Evolutionary conservation across 1,140 invertebrate genomes (phyloP).

Genomic region (Pseudomyrmex sp.): DNA sequence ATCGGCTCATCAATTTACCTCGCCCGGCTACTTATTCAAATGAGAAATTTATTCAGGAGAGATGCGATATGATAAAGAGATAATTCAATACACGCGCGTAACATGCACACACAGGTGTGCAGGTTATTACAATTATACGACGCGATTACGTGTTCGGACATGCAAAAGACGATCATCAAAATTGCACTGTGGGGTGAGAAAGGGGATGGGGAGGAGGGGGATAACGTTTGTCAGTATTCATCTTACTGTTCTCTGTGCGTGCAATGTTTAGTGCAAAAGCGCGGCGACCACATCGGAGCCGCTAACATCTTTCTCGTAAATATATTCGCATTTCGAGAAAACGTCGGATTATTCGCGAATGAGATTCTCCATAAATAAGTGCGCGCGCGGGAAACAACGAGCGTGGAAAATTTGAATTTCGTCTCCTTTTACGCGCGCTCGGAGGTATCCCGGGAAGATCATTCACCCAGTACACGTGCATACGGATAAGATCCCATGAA

Average conservation of each 20-base stretch:
- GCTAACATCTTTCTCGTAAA: constrained; percentile 55
- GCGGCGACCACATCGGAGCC: constrained; percentile 1
- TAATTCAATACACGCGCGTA: constrained; percentile 68
- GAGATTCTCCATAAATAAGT: constrained; percentile 48
- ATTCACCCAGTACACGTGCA: constrained; percentile 77
- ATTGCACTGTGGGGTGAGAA: not conserved
- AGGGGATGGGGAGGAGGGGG: no score
- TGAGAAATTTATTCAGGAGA: constrained; percentile 55
- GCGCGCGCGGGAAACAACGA: constrained; percentile 23
- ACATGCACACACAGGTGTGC: constrained; percentile 41
- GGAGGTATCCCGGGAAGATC: constrained; percentile 69
- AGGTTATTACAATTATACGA: constrained; percentile 72
- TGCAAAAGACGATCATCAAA: constrained; percentile 68
- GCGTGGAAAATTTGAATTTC: constrained; percentile 72
- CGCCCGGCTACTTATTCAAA: constrained; percentile 66
- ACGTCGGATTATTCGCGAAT: constrained; percentile 22
- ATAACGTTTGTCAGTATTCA: constrained; percentile 55
- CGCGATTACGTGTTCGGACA: constrained; percentile 68
- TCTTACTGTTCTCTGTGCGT: constrained; percentile 17
- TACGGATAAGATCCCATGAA: constrained; percentile 77
- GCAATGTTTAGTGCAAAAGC: not conserved
- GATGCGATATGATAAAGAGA: constrained; percentile 66
- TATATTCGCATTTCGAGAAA: constrained; percentile 32
- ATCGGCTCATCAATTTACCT: constrained; percentile 55
- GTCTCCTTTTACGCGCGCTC: constrained; percentile 56